Base-by-base conservation (phyloP, 2,113 vertebrate species). In the Brienomyrus brachyistius region DNA sequence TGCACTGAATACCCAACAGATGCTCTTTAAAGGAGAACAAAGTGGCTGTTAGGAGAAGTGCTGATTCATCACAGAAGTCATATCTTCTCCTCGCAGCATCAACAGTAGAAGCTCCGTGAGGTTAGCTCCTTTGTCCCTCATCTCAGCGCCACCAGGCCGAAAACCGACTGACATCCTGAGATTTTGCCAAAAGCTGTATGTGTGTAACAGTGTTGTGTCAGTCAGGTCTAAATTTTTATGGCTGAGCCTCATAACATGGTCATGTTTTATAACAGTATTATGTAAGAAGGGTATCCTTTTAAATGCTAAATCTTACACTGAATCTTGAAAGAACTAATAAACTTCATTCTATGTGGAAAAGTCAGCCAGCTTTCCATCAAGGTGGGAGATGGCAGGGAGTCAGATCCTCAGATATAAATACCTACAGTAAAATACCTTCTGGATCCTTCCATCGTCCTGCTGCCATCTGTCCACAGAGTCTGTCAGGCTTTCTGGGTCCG, bases 11-110 rank as follows among this genome's bases (percentile, higher is more conserved):
- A 9, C 13, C 45, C 35, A 83, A 90, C 23, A 17, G 62, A 59
- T 6, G 48, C 59, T 87, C 27, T 87, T 77, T 52, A 50, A 88
- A 90, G 74, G 52, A 15, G 43, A 88, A 83, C 51, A 50, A 88
- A 88, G 80, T 40, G 43, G 17, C 43, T 23, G 50, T 43, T 50
- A 87, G n/a, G 27, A 88, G 82, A 88, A 88, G n/a, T 51, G 86
- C 52, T 88, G 70, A 83, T 66, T 90, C 74, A 52, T 88, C 5
- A 23, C 4, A 83, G 52, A 43, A 90, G 70, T 77, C 86, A 51
- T 31, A 87, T 70, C 66, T 80, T 90, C 51, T 88, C 85, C 45
- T 15, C 4, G 6, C 47, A 54, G n/a, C 11, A n/a, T 90, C 56
- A 4, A 86, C 54, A 11, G 4, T 35, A 48, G 35, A 90, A 87